phyloP scores from a whole-genome alignment of 1,140 invertebrate species.

The Drosophila watanabei region DNA sequence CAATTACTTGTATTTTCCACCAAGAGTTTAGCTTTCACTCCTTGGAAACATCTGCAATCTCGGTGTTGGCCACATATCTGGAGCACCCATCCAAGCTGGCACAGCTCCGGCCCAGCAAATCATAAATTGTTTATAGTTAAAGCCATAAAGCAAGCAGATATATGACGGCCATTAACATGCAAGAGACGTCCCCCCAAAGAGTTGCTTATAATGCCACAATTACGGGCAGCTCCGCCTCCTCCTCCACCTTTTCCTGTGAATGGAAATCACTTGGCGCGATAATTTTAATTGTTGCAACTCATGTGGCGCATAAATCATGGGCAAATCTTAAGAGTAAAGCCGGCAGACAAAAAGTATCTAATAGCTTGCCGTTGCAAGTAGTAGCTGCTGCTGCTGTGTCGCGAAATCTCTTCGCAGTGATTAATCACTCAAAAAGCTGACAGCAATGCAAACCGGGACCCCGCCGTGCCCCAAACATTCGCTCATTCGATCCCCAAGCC shows the following conservation, averaged over 20 bases:
- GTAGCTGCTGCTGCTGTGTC: conserved; percentile 69
- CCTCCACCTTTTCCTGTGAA: background rate
- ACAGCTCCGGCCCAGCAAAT: conserved; percentile 34
- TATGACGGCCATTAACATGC: conserved; percentile 73
- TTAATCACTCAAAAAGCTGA: conserved; percentile 78
- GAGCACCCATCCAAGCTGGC: conserved; percentile 15
- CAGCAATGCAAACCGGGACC: conserved; percentile 34
- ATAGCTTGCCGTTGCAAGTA: conserved; percentile 64
- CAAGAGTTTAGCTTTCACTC: conserved; percentile 4
- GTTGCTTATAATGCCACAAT: conserved; percentile 54
- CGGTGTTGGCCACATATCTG: conserved; percentile 12
- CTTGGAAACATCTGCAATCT: conserved; percentile 9
- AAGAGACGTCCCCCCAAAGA: conserved; percentile 5
- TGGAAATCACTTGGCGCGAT: conserved; percentile 54
- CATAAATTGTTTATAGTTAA: conserved; percentile 79
- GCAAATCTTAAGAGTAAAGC: conserved; percentile 67
- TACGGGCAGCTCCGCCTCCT: conserved; percentile 43
- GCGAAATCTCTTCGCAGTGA: conserved; percentile 67
- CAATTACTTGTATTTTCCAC: background rate
- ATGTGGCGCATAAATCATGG: conserved; percentile 68
- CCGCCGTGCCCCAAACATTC: background rate
- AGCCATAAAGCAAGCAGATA: conserved; percentile 73
- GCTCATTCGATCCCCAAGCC: conserved; percentile 8
- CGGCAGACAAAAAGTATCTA: conserved; percentile 76
- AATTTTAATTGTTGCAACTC: conserved; percentile 76